Conservation (phyloP, 2,888 invertebrate genomes). For the Ernsta delagoae region DNA sequence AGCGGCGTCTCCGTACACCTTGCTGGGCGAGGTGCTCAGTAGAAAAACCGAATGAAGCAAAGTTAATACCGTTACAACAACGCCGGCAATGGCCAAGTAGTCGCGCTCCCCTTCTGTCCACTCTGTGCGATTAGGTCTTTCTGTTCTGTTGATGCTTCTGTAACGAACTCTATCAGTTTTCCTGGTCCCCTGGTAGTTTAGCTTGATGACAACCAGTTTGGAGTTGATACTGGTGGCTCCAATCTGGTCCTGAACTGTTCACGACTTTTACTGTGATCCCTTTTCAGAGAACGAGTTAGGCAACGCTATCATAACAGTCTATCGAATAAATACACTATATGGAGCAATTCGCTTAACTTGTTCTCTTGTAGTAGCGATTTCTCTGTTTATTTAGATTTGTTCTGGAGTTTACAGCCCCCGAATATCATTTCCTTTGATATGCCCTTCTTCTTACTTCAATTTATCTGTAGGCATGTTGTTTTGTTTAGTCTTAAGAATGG, state of each 20-base stretch:
- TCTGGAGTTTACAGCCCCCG: slow-evolving; percentile 54
- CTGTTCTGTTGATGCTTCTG: slow-evolving; percentile 80
- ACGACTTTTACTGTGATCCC: slow-evolving; percentile 6
- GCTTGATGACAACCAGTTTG: slow-evolving; percentile 51
- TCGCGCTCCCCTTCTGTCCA: slow-evolving; percentile 82
- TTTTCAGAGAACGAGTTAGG: slow-evolving; percentile 56
- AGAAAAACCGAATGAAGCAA: slow-evolving; percentile 87
- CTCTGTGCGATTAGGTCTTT: slow-evolving; percentile 82
- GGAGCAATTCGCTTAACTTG: slow-evolving; percentile 53
- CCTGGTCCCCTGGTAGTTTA: slow-evolving; percentile 74
- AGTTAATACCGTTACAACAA: slow-evolving; percentile 84
- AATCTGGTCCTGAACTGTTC: slow-evolving; percentile 25
- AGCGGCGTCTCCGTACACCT: slow-evolving; percentile 91
- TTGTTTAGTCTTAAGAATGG: slow-evolving; percentile 46
- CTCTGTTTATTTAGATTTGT: slow-evolving; percentile 62
- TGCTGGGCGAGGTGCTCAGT: slow-evolving; percentile 92
- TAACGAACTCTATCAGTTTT: slow-evolving; percentile 59
- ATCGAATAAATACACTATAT: slow-evolving; percentile 40
- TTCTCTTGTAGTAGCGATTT: slow-evolving; percentile 65
- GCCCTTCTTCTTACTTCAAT: slow-evolving; percentile 56
- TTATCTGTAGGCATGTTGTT: slow-evolving; percentile 62
- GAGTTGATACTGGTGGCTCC: slow-evolving; percentile 44
- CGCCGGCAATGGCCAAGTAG: slow-evolving; percentile 82
- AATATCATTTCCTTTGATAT: slow-evolving; percentile 58
- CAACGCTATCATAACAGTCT: slow-evolving; percentile 29